Evolutionary conservation across 2,888 invertebrate genomes (phyloP).

Genomic region (Phlogophora meticulosa): DNA sequence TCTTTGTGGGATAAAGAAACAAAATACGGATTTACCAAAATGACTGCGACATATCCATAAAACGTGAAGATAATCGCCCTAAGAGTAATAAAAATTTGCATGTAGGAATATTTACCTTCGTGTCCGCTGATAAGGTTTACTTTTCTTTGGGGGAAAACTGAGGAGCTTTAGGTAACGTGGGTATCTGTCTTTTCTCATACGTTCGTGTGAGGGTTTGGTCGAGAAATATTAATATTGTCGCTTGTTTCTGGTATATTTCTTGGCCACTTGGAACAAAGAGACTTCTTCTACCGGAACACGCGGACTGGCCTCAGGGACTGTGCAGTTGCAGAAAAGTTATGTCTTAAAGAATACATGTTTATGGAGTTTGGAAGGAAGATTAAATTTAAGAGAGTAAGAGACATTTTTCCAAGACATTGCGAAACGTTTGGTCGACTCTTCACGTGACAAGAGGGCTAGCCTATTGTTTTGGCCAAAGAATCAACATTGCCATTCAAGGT

Average conservation of each 20-base stretch:
- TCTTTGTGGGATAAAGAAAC: slow-evolving; percentile 62
- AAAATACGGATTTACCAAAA: slow-evolving; percentile 68
- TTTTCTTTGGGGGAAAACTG: slow-evolving; percentile 35
- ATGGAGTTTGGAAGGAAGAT: slow-evolving; percentile 5
- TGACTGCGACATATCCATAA: slow-evolving; percentile 67
- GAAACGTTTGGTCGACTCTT: too few relatives aligned
- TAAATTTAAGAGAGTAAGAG: slow-evolving; percentile 25
- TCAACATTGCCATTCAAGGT: too few relatives aligned
- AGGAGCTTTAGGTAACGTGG: slow-evolving; percentile 43
- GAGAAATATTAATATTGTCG: slow-evolving; percentile 63
- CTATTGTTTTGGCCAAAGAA: too few relatives aligned
- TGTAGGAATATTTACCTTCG: slow-evolving; percentile 42
- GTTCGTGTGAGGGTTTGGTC: slow-evolving; percentile 38
- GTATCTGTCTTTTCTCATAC: slow-evolving; percentile 67
- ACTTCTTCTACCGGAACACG: slow-evolving; percentile 32
- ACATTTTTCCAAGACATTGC: too few relatives aligned
- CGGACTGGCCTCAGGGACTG: slow-evolving; percentile 12
- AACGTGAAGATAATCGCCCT: slow-evolving; percentile 66
- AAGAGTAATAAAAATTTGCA: slow-evolving; percentile 51
- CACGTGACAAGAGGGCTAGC: too few relatives aligned
- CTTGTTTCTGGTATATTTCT: slow-evolving; percentile 53
- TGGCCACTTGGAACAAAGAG: slow-evolving; percentile 48
- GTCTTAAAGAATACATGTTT: slow-evolving; percentile 35
- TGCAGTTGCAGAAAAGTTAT: slow-evolving; percentile 40
- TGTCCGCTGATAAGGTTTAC: slow-evolving; percentile 3